phyloP scores from a whole-genome alignment of 2,113 vertebrate species.

The Carettochelys insculpta region DNA sequence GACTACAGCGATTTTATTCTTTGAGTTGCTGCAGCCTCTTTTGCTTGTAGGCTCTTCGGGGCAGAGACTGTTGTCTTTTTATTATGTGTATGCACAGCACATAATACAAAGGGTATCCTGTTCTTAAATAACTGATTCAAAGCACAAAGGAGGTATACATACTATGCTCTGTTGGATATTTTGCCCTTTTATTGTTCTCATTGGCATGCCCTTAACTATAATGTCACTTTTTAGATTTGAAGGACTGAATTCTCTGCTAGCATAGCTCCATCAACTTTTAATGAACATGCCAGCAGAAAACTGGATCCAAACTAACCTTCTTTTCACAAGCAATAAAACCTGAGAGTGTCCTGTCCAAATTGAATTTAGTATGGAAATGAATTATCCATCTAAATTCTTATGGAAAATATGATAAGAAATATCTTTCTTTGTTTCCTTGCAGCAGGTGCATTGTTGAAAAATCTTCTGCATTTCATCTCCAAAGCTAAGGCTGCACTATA shows the following conservation, averaged over 20 bases:
- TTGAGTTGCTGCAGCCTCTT: neutral
- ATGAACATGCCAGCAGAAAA: neutral
- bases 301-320: neutral
- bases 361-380: constrained; percentile 1
- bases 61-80: neutral
- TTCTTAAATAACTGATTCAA: constrained; percentile 3
- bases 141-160: neutral
- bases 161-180: neutral
- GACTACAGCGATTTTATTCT: neutral
- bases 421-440: neutral
- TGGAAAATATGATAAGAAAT: neutral
- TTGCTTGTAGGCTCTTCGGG: neutral
- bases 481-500: no score
- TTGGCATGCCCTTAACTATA: constrained; percentile 21
- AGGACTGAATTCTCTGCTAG: constrained; percentile 11
- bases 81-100: neutral
- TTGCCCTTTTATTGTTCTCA: neutral
- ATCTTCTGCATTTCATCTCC: neutral
- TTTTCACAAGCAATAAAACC: neutral
- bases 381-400: neutral
- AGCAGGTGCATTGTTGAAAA: neutral
- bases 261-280: neutral
- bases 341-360: neutral
- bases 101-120: neutral
- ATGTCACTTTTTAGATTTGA: neutral